Evolutionary conservation across 2,797 vertebrate species (phyloP).

Genomic region (Pangasius macronema): DNA sequence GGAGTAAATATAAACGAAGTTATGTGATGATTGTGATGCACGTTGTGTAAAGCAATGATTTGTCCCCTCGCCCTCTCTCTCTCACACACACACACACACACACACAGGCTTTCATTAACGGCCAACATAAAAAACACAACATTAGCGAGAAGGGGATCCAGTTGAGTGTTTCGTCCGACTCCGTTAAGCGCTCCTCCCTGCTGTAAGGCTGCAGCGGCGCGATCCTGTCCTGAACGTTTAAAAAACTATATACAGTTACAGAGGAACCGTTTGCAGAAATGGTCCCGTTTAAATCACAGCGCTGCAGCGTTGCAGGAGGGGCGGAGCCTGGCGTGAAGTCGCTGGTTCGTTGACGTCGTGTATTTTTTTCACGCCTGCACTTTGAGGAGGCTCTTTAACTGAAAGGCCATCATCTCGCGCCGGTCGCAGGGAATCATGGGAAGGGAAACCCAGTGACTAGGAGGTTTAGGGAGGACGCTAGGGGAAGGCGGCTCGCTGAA

Average conservation of each 20-base stretch:
- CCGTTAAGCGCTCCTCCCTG: slow-evolving; percentile 49
- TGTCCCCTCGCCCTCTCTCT: not conserved
- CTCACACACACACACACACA: slow-evolving; percentile 31
- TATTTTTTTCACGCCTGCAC: slow-evolving; percentile 84
- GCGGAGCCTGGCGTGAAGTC: slow-evolving; percentile 51
- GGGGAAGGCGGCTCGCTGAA: slow-evolving; percentile 96
- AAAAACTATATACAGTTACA: slow-evolving; percentile 15
- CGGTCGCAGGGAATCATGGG: slow-evolving; percentile 86
- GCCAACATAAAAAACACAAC: slow-evolving; percentile 73
- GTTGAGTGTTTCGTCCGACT: slow-evolving; percentile 64
- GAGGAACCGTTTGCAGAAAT: slow-evolving; percentile 59
- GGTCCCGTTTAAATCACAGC: slow-evolving; percentile 56
- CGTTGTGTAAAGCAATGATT: not conserved
- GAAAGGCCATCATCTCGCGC: slow-evolving; percentile 94
- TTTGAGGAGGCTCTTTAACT: slow-evolving; percentile 96
- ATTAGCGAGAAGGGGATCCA: slow-evolving; percentile 62
- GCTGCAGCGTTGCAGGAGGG: slow-evolving; percentile 68
- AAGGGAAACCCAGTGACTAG: slow-evolving; percentile 95
- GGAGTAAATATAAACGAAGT: not conserved
- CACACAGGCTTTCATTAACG: slow-evolving; percentile 59
- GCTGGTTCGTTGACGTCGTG: not conserved
- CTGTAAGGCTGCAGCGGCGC: slow-evolving; percentile 71
- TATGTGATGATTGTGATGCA: not conserved
- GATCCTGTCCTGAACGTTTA: not conserved
- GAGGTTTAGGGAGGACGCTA: slow-evolving; percentile 94